Evolutionary conservation across 2,113 vertebrate genomes (phyloP).

Genomic region (Collichthys lucidus): DNA sequence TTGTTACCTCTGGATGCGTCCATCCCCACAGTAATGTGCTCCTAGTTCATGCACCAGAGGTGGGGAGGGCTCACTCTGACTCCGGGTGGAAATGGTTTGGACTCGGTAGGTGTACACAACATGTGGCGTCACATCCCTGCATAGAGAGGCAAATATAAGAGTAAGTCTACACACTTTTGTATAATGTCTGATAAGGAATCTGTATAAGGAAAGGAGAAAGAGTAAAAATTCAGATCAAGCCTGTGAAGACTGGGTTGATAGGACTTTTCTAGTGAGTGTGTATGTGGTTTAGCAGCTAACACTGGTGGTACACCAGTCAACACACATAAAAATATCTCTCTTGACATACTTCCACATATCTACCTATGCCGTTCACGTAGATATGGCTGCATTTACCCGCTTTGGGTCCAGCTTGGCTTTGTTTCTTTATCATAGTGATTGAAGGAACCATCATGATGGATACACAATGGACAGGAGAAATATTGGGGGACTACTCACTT

Average conservation of each 20-base stretch:
- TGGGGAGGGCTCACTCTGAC: slow-evolving; percentile 92
- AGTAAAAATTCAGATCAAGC: slow-evolving; percentile 3
- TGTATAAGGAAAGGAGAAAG: background rate
- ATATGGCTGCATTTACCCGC: slow-evolving; percentile 8
- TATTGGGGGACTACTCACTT: slow-evolving; percentile 69
- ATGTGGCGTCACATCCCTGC: slow-evolving; percentile 87
- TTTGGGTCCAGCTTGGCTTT: slow-evolving; percentile 36
- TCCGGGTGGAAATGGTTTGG: slow-evolving; percentile 84
- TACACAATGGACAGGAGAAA: slow-evolving; percentile 61
- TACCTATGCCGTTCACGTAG: slow-evolving; percentile 2
- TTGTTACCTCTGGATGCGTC: slow-evolving; percentile 91
- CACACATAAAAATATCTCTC: slow-evolving; percentile 22
- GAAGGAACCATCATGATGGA: slow-evolving; percentile 67
- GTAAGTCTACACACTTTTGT: background rate
- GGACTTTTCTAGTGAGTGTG: background rate
- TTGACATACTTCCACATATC: slow-evolving; percentile 14
- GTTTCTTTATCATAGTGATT: slow-evolving; percentile 62
- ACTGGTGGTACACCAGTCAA: background rate
- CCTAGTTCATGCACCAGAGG: slow-evolving; percentile 87
- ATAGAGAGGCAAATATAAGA: slow-evolving; percentile 20
- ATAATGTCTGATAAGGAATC: slow-evolving; percentile 3
- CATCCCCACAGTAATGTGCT: slow-evolving; percentile 94
- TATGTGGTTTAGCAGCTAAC: background rate
- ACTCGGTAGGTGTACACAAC: slow-evolving; percentile 90
- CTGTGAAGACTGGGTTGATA: slow-evolving; percentile 19